Evolutionary conservation across 1,140 invertebrate genomes (phyloP).

Genomic region (Ctenoplectra terminalis): DNA sequence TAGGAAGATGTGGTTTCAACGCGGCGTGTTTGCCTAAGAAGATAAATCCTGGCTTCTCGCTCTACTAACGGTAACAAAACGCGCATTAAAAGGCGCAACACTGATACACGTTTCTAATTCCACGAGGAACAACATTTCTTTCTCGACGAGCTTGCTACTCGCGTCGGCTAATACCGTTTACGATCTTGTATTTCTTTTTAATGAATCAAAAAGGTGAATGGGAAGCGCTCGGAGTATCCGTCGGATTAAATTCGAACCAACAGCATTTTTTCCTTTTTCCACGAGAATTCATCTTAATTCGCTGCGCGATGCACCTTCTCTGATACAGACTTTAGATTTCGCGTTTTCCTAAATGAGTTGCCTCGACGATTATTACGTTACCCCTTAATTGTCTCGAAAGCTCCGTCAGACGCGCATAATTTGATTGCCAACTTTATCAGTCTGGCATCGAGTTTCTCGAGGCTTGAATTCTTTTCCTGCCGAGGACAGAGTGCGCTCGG

Average conservation of each 20-base stretch:
- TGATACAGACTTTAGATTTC: not conserved
- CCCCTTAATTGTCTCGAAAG: slow-evolving; percentile 11
- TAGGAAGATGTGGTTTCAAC: not conserved
- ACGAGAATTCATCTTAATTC: not conserved
- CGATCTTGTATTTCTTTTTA: not conserved
- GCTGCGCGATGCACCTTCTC: not conserved
- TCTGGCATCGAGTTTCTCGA: not conserved
- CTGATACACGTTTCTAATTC: slow-evolving; percentile 30
- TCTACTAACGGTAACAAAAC: slow-evolving; percentile 15
- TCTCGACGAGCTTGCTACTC: no score
- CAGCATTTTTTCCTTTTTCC: no score
- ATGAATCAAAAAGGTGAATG: not conserved
- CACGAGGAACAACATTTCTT: not conserved
- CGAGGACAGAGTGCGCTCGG: no score
- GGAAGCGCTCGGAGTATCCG: not conserved
- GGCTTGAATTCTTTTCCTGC: not conserved
- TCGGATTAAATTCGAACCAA: not conserved
- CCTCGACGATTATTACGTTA: slow-evolving; percentile 16
- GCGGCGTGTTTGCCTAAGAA: not conserved
- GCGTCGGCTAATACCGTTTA: not conserved
- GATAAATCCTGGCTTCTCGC: slow-evolving; percentile 14
- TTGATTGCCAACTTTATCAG: slow-evolving; percentile 17
- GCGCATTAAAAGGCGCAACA: slow-evolving; percentile 13
- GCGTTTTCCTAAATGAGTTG: not conserved
- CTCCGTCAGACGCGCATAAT: not conserved